A percentile compares a stretch with the other conserved stretches of the same genome.
Conservation (phyloP, 2,888 invertebrate genomes). For the Alcis repandata region DNA sequence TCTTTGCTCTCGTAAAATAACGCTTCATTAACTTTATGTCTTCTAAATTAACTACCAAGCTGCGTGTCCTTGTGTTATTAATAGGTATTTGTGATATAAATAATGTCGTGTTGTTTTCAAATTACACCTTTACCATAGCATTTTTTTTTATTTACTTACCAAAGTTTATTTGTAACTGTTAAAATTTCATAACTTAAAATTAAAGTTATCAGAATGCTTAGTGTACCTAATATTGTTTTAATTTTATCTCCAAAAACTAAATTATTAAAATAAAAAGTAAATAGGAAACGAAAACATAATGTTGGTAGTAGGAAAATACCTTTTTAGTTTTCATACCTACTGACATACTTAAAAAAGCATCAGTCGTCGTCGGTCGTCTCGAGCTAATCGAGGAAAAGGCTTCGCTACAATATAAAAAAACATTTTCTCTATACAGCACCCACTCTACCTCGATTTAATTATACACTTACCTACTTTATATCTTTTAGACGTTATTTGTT, state of each 20-base stretch:
- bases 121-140: no score
- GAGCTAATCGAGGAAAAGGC: conserved; percentile 39
- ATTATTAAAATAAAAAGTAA: background rate
- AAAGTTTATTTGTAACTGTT: no score
- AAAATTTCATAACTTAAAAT: no score
- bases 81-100: no score
- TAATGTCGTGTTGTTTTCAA: no score
- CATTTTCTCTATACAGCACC: conserved; percentile 17
- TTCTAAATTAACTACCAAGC: conserved; percentile 42
- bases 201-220: no score
- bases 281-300: background rate
- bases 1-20: conserved; percentile 46
- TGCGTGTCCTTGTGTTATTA: conserved; percentile 13
- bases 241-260: no score
- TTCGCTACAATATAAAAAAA: conserved; percentile 42
- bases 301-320: background rate
- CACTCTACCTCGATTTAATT: conserved; percentile 27
- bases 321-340: conserved; percentile 1
- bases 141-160: no score
- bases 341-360: conserved; percentile 10
- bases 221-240: background rate
- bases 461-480: background rate
- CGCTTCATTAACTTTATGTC: conserved; percentile 52
- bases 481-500: conserved; percentile 27
- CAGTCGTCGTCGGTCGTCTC: conserved; percentile 25